A percentile compares a stretch with the other conserved stretches of the same genome.
Evolutionary conservation across 1,140 invertebrate species (phyloP).

Genomic region (Drepana arcuata): DNA sequence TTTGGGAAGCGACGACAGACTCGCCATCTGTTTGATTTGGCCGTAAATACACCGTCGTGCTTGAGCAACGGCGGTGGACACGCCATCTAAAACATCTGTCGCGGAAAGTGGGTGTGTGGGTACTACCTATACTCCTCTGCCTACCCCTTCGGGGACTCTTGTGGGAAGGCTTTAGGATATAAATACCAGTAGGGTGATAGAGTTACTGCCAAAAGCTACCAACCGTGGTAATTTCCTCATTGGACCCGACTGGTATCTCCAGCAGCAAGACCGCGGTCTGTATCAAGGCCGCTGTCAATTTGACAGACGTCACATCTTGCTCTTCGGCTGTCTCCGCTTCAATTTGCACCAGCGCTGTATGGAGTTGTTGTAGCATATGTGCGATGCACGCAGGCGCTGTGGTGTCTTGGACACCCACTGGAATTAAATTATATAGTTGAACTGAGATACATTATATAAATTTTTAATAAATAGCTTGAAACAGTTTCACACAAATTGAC

Average conservation of each 20-base stretch:
- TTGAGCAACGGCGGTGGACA: too few species aligned
- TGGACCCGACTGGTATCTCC: constrained; percentile 19
- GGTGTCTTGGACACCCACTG: too few species aligned
- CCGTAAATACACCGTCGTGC: too few species aligned
- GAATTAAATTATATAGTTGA: too few species aligned
- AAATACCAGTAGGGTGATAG: not conserved
- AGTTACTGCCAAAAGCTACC: constrained; percentile 4
- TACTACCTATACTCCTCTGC: too few species aligned
- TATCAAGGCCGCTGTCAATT: constrained; percentile 17
- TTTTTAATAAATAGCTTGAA: not conserved
- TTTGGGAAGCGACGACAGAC: too few species aligned
- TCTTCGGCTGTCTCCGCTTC: constrained; percentile 33
- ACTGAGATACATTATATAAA: too few species aligned
- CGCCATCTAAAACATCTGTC: too few species aligned
- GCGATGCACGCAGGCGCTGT: constrained; percentile 25
- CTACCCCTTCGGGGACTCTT: too few species aligned
- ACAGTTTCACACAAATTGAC: not conserved
- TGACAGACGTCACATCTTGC: constrained; percentile 22
- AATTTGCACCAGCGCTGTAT: constrained; percentile 18
- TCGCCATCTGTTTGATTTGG: too few species aligned
- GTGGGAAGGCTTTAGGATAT: not conserved
- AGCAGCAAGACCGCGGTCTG: constrained; percentile 24
- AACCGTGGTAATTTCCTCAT: constrained; percentile 22
- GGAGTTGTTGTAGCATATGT: constrained; percentile 21
- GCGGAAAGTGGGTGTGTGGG: too few species aligned